phyloP scores from a whole-genome alignment of 1,140 invertebrate species.

The Neocloeon triangulifer region DNA sequence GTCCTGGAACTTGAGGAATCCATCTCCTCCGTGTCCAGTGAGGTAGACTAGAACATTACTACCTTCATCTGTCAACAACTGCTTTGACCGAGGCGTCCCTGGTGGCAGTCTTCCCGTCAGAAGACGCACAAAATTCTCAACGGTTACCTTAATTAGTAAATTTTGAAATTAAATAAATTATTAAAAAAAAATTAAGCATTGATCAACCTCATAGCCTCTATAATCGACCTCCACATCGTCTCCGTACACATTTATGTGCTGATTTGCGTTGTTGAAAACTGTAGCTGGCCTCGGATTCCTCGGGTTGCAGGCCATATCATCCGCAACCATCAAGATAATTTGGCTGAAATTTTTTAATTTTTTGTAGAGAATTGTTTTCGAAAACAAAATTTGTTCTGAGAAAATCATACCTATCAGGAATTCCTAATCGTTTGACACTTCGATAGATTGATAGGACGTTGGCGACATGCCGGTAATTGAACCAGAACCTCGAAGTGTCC shows the following conservation, averaged over 20 bases:
- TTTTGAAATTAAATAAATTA: background rate
- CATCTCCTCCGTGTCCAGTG: constrained; percentile 94
- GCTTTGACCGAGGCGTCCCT: constrained; percentile 84
- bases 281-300: constrained; percentile 93
- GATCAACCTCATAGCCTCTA: constrained; percentile 92
- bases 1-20: constrained; percentile 98
- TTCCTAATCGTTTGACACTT: constrained; percentile 90
- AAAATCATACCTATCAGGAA: constrained; percentile 53
- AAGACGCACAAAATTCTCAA: constrained; percentile 94
- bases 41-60: constrained; percentile 96
- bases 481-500: constrained; percentile 97
- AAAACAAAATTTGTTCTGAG: background rate
- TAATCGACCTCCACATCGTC: constrained; percentile 99
- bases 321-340: constrained; percentile 96
- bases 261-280: constrained; percentile 94
- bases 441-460: constrained; percentile 97
- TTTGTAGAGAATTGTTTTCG: background rate
- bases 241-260: constrained; percentile 96
- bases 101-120: constrained; percentile 77
- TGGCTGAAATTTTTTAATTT: constrained; percentile 26
- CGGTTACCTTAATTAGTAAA: constrained; percentile 49
- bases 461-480: constrained; percentile 97
- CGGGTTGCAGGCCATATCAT: constrained; percentile 99
- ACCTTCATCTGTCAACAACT: constrained; percentile 84
- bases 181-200: too few species aligned